phyloP scores from a whole-genome alignment of 1,140 invertebrate species.

The Drosophila mayri region DNA sequence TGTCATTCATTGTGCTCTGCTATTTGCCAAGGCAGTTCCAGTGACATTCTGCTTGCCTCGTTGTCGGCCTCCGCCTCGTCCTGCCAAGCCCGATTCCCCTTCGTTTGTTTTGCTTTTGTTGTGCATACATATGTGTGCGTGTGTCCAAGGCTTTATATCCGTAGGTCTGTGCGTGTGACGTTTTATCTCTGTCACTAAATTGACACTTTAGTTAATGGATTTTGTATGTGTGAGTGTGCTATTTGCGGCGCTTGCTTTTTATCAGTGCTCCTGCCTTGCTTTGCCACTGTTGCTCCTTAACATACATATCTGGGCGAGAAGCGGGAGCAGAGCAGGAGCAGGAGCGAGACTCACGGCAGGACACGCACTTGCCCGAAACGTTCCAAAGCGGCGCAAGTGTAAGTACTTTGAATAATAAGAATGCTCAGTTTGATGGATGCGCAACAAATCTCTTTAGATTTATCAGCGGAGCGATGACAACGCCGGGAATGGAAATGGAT shows the following conservation, averaged over 20 bases:
- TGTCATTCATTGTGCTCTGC: conserved; percentile 75
- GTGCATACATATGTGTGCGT: conserved; percentile 32
- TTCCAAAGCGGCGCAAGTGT: conserved; percentile 47
- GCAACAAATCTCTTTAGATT: conserved; percentile 70
- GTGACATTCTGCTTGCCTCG: conserved; percentile 22
- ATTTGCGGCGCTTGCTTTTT: conserved; percentile 67
- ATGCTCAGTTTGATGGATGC: conserved; percentile 81
- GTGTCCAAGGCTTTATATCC: conserved; percentile 39
- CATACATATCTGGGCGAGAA: conserved; percentile 7
- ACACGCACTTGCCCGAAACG: conserved; percentile 68
- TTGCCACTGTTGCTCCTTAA: conserved; percentile 64
- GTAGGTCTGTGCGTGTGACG: conserved; percentile 68
- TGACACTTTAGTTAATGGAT: conserved; percentile 84
- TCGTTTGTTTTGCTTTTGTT: conserved; percentile 25
- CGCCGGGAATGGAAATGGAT: conserved; percentile 1
- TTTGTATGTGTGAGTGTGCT: conserved; percentile 76
- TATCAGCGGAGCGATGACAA: conserved; percentile 58
- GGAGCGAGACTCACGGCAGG: conserved; percentile 33
- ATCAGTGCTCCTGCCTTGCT: conserved; percentile 43
- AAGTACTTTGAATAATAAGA: conserved; percentile 82
- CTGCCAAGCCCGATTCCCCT: background rate
- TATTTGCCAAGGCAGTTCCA: conserved; percentile 53
- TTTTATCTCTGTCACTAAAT: conserved; percentile 84
- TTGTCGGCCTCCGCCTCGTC: background rate
- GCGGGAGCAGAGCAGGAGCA: conserved; percentile 6